phyloP scores from a whole-genome alignment of 1,140 invertebrate genomes.

The Leptestheria dahalacensis region DNA sequence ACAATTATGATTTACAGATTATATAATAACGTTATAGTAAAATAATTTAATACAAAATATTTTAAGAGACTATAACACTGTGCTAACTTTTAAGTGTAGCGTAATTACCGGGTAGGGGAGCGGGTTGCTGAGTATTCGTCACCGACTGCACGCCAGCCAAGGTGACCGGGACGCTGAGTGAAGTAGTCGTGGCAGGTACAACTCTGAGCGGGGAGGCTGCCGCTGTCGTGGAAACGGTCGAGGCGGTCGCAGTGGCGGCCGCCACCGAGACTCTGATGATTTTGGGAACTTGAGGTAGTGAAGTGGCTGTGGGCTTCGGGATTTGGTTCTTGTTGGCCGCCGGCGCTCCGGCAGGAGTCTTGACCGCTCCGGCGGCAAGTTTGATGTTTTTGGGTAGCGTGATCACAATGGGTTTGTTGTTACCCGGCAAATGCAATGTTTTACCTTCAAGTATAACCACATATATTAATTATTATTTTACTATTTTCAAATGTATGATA shows the following conservation, averaged over 20 bases:
- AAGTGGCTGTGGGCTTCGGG: neutral
- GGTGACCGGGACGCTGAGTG: no score
- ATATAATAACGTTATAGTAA: no score
- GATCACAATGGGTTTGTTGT: conserved; percentile 2
- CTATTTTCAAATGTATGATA: neutral
- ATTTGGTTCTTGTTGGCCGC: neutral
- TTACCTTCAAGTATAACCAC: neutral
- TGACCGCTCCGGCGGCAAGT: neutral
- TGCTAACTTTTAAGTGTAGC: no score
- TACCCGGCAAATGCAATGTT: neutral
- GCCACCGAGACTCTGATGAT: no score
- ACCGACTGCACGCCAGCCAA: no score
- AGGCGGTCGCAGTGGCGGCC: neutral
- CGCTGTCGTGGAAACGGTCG: neutral
- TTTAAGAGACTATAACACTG: no score
- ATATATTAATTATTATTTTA: neutral
- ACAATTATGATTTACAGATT: no score
- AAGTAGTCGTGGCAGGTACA: neutral
- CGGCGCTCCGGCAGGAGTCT: neutral
- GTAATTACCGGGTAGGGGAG: no score
- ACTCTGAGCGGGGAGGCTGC: neutral
- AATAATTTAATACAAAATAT: no score
- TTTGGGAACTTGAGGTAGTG: neutral
- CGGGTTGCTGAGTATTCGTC: no score
- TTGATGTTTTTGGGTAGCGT: conserved; percentile 4